These are phyloP conservation scores for Delphinus delphis DNA, from an alignment of 2,113 vertebrate genomes.

Conservation along the genomic window DNA sequence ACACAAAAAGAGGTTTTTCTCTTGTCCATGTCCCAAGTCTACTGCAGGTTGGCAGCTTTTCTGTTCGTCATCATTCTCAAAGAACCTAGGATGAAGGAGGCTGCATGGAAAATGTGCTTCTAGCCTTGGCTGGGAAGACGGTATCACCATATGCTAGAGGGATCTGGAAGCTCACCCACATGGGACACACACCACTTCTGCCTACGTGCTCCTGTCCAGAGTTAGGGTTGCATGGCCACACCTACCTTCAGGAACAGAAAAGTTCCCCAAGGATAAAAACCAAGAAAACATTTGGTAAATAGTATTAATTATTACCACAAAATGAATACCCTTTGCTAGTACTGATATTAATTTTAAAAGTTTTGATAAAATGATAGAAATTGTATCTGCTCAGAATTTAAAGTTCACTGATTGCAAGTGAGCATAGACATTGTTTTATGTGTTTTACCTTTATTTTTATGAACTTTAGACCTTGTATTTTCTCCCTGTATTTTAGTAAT, in stretches of 20 bases:
- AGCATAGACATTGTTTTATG: background rate
- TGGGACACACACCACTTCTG: fast-evolving
- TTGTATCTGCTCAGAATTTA: background rate
- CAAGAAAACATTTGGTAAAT: no score
- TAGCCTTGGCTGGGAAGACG: background rate
- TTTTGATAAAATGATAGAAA: background rate
- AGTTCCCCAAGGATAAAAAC: background rate
- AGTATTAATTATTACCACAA: background rate
- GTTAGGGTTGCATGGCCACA: no score
- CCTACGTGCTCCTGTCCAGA: fast-evolving
- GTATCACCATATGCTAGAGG: fast-evolving
- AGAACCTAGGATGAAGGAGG: background rate
- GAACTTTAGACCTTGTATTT: background rate
- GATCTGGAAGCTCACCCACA: no score
- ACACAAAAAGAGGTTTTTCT: background rate
- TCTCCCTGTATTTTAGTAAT: background rate
- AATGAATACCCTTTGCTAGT: background rate
- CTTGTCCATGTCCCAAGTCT: background rate
- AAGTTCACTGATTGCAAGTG: background rate
- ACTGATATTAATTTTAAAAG: background rate
- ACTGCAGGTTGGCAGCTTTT: fast-evolving
- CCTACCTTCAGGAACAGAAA: background rate
- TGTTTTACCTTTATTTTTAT: background rate
- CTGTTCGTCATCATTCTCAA: fast-evolving
- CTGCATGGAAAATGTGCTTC: background rate